Base-by-base conservation (phyloP, 2,888 invertebrate genomes). In the Julus scandinavius region DNA sequence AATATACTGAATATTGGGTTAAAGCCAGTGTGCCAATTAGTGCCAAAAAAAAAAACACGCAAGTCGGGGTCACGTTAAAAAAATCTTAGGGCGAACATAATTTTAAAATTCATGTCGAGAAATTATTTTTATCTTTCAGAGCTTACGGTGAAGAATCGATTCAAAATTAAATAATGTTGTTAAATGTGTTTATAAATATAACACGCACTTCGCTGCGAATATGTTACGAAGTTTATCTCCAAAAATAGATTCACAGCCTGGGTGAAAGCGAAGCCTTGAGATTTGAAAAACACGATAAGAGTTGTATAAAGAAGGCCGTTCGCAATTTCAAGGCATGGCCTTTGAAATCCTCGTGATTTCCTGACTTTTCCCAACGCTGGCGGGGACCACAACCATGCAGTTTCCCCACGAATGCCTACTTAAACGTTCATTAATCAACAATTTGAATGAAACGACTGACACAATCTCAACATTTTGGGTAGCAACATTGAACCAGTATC, bases 191-290 rank as follows among this genome's bases (percentile, higher is more conserved):
- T 72, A 72, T 72, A 72, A 72, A 72, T 29, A 72, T 72, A 72
- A 29, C 29, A 6, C 20, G 72, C 72, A 29, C 72, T 29, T 72
- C 2, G 72, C 72, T 72, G 72, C n/a, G 72, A 54, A 54, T 49
- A 54, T 15, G 29, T 20, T 72, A 72, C 72, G 9, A 72, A 72
- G 72, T 72, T 72, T 72, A 6, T n/a, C 20, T 72, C 72, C 20
- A 72, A 72, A 72, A 72, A 72, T 72, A 72, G 29, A 9, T 29
- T 20, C 72, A 29, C 72, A 63, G 72, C 72, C 72, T 29, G 72
- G 72, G 72, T 72, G 72, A 72, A 72, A 72, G 72, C 72, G 29
- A 72, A 72, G 72, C 72, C 72, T 72, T 72, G 72, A 72, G 72
- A 29, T 72, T 20, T 72, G 5, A 72, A 72, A 72, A 72, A 72